phyloP scores from a whole-genome alignment of 2,113 vertebrate genomes.

The Lasiurus borealis region DNA sequence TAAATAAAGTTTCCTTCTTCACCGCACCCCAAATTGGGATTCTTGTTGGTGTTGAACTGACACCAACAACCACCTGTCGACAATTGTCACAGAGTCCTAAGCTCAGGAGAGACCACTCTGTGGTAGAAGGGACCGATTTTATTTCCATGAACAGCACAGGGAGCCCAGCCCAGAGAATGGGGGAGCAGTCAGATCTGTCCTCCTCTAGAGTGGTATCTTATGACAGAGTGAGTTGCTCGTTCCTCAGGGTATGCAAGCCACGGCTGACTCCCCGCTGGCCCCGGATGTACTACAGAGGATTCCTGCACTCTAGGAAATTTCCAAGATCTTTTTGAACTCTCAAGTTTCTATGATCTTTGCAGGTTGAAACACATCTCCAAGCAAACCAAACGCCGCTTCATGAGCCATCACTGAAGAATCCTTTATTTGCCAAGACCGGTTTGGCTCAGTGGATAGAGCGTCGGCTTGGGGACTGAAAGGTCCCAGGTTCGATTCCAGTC shows the following conservation, averaged over 20 bases:
- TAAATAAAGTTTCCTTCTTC: not conserved
- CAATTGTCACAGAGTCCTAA: rapidly evolving
- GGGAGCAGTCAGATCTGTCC: not conserved
- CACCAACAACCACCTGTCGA: not conserved
- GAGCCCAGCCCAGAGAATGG: not conserved
- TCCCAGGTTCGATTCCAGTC: no score
- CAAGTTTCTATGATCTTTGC: not conserved
- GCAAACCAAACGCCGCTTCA: not conserved
- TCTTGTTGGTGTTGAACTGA: not conserved
- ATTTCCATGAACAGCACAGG: not conserved
- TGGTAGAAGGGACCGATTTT: not conserved
- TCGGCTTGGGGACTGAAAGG: no score
- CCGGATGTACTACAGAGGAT: not conserved
- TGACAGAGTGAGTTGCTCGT: not conserved
- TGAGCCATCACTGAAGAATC: not conserved
- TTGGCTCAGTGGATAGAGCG: no score
- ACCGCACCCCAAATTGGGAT: not conserved
- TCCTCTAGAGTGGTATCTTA: not conserved
- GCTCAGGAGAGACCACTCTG: not conserved
- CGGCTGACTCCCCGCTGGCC: not conserved
- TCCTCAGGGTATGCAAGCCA: not conserved
- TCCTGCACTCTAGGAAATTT: not conserved
- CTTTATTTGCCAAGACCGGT: no score
- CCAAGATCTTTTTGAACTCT: not conserved
- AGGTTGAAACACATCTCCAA: not conserved